These are phyloP conservation scores for Scomber japonicus DNA, from an alignment of 2,113 vertebrate species.

Conservation along the genomic window DNA sequence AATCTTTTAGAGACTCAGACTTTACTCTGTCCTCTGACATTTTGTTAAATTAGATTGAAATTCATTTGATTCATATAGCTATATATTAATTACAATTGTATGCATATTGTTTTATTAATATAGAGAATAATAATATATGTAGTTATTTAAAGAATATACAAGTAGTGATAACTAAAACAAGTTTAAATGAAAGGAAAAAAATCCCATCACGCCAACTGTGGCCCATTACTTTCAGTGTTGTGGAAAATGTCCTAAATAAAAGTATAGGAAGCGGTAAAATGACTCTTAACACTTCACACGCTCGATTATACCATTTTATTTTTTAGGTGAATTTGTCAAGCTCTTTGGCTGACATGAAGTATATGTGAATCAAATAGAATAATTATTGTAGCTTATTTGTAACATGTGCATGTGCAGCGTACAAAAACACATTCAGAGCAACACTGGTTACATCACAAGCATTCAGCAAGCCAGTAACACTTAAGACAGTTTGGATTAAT, in stretches of 20 bases:
- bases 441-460: slow-evolving; percentile 49
- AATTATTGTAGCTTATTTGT: slow-evolving; percentile 18
- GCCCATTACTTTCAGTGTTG: background rate
- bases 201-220: slow-evolving; percentile 6
- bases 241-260: slow-evolving; percentile 9
- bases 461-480: slow-evolving; percentile 37
- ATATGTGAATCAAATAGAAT: slow-evolving; percentile 22
- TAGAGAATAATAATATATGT: background rate
- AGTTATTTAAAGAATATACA: background rate
- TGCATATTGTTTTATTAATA: background rate
- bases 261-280: slow-evolving; percentile 17
- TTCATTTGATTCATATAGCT: background rate
- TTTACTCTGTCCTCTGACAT: no score
- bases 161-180: background rate
- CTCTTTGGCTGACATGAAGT: background rate
- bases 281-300: background rate
- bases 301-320: background rate
- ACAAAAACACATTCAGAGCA: slow-evolving; percentile 41
- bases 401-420: background rate
- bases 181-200: background rate
- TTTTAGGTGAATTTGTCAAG: slow-evolving; percentile 18
- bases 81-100: no score
- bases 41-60: no score
- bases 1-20: no score
- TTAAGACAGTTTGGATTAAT: slow-evolving; percentile 62